Percentiles rank a stretch among this genome's conserved stretches.
phyloP scores from a whole-genome alignment of 2,888 invertebrate species.

The Spisula subtruncata region DNA sequence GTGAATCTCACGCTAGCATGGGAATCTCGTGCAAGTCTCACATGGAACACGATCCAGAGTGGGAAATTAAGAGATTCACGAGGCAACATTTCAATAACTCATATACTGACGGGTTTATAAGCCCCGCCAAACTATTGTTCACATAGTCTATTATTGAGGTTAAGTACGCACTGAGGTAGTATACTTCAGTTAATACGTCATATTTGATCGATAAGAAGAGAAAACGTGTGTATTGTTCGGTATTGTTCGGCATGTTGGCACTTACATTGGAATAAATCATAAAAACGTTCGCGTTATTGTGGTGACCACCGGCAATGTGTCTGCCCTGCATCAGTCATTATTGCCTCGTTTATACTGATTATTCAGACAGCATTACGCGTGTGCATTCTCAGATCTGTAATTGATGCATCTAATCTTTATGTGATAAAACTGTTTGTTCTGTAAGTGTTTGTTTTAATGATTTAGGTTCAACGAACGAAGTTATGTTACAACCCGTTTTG shows the following conservation, averaged over 20 bases:
- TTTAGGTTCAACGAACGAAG: background rate
- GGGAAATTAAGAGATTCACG: background rate
- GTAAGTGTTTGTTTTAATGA: background rate
- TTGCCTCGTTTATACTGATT: slow-evolving; percentile 20
- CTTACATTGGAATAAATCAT: slow-evolving; percentile 3
- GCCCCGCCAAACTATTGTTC: background rate
- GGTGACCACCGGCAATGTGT: background rate
- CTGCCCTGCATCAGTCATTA: background rate
- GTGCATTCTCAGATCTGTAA: background rate
- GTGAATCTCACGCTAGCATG: background rate
- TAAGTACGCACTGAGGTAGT: background rate
- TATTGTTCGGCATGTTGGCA: slow-evolving; percentile 11
- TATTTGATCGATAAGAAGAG: background rate
- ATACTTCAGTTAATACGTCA: background rate
- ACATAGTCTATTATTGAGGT: background rate
- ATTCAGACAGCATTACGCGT: background rate
- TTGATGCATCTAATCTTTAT: background rate
- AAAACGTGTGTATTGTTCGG: background rate
- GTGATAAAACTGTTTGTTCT: background rate
- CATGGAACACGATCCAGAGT: slow-evolving; percentile 5
- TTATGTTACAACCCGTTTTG: no score
- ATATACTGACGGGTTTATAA: slow-evolving; percentile 10
- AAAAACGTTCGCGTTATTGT: background rate
- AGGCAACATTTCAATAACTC: slow-evolving; percentile 3
- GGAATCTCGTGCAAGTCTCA: background rate